These are phyloP conservation scores for Esox lucius DNA, from an alignment of 2,797 vertebrate species.

Conservation along the genomic window DNA sequence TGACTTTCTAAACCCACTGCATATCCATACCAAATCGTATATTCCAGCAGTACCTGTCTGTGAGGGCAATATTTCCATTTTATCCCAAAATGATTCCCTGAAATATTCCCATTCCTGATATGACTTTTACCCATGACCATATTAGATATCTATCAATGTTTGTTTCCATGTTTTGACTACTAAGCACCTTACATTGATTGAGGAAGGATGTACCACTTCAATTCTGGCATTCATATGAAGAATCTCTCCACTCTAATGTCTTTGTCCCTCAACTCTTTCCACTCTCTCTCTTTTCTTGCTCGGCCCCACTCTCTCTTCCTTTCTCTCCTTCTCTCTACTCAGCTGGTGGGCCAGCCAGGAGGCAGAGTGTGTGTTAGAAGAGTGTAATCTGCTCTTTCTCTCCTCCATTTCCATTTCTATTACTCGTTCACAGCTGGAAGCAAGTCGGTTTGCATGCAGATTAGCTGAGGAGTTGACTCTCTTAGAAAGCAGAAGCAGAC, in stretches of 20 bases:
- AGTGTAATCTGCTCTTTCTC: constrained; percentile 63
- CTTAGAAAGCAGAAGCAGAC: constrained; percentile 9
- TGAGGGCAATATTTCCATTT: no score
- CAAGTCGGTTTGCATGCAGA: constrained; percentile 65
- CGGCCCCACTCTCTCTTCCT: neutral
- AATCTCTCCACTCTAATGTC: neutral
- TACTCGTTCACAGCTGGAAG: constrained; percentile 73
- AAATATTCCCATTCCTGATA: no score
- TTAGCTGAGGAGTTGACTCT: constrained; percentile 53
- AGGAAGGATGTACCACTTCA: neutral
- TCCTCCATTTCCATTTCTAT: constrained; percentile 77
- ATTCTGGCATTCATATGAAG: neutral
- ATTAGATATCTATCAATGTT: neutral
- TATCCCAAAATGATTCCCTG: no score
- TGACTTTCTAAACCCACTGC: no score
- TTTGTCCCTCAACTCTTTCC: constrained; percentile 4
- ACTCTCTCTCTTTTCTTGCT: neutral
- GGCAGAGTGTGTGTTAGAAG: constrained; percentile 46
- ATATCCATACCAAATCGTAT: no score
- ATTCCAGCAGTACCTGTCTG: no score
- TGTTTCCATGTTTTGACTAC: neutral
- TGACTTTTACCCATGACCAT: neutral
- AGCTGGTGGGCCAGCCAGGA: constrained; percentile 59
- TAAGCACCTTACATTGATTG: neutral
- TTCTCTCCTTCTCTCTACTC: constrained; percentile 12